A percentile compares a stretch with the other conserved stretches of the same genome.
Conservation (phyloP, 2,888 invertebrate genomes). For the Lasiommata megera region DNA sequence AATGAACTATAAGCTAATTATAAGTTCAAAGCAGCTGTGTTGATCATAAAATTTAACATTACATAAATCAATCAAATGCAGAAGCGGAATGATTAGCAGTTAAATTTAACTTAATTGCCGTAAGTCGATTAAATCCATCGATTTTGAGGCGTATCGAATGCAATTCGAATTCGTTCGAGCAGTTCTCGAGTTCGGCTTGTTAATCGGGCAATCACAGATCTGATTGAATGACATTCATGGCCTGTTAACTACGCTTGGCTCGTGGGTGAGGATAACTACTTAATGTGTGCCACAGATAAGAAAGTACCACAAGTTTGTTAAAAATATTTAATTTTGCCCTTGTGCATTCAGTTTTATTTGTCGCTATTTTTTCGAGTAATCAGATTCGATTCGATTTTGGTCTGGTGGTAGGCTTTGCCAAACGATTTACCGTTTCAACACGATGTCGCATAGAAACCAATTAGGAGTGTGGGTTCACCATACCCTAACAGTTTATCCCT, state of each 20-base stretch:
- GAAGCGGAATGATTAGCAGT: constrained; percentile 33
- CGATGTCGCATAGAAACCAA: too few species aligned
- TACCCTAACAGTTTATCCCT: too few species aligned
- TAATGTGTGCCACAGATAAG: neutral
- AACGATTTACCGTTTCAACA: too few species aligned
- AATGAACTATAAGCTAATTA: constrained; percentile 25
- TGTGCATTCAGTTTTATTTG: too few species aligned
- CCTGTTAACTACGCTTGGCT: constrained; percentile 51
- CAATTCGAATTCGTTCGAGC: constrained; percentile 41
- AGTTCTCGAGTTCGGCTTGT: constrained; percentile 43
- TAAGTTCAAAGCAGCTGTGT: constrained; percentile 24
- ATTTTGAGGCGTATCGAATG: constrained; percentile 36
- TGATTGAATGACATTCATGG: constrained; percentile 68
- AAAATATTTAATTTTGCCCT: too few species aligned
- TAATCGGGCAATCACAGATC: constrained; percentile 54
- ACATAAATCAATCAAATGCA: constrained; percentile 31
- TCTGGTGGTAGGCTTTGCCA: too few species aligned
- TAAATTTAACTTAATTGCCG: constrained; percentile 41
- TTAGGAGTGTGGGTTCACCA: too few species aligned
- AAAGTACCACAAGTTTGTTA: too few species aligned
- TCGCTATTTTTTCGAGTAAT: too few species aligned
- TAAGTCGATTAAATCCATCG: constrained; percentile 31
- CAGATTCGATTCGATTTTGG: too few species aligned
- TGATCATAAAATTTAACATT: constrained; percentile 29
- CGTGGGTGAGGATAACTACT: neutral